Evolutionary conservation across 2,888 invertebrate genomes (phyloP), one percentile per base, ranked within the genome.

Genomic region (Megaustenia siamemsis): DNA sequence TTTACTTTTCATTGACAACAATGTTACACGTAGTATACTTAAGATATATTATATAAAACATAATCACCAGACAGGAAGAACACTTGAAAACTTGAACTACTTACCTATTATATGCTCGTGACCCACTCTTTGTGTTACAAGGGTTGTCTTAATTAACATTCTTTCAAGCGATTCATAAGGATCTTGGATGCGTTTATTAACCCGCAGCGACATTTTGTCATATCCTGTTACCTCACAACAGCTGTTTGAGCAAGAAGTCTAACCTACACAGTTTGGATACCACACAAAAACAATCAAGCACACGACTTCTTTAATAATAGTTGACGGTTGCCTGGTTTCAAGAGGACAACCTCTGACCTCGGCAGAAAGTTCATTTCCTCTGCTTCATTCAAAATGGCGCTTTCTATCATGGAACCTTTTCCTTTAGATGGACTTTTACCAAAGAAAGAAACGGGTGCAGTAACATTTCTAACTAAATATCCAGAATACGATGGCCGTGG

Each of bases 401-500:
- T 90, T 40, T 80, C 88, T 81, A 89, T 91, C 84, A 93, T 93
- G 87, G 89, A 88, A 71, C 90, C 92, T 78, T 94, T 93, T 87
- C 94, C 93, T 28, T 88, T 92, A 40, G 92, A 93, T 35, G 93
- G 93, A 71, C 88, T 93, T 89, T 89, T 94, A 82, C 99, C 99
- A 77, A 99, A 98, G 95, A 97, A 97, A 94, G 98, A 99, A 95
- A 99, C 98, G 45, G 97, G 97, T 86, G 97, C 98, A 18, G 95
- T 96, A 73, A 96, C 96, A 87, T 98, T 98, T 95, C 94, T 98
- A 87, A 96, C 95, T 90, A 98, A 98, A 95, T 96, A 97, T 95
- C 97, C 98, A 0, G 95, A 96, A 83, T 98, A 96, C 93, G 98
- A 99, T 95, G 99, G 99, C 66, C 96, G 97, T 92, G 97, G 96